Evolutionary conservation across 2,113 vertebrate genomes (phyloP).

Genomic region (Aphyosemion australe): DNA sequence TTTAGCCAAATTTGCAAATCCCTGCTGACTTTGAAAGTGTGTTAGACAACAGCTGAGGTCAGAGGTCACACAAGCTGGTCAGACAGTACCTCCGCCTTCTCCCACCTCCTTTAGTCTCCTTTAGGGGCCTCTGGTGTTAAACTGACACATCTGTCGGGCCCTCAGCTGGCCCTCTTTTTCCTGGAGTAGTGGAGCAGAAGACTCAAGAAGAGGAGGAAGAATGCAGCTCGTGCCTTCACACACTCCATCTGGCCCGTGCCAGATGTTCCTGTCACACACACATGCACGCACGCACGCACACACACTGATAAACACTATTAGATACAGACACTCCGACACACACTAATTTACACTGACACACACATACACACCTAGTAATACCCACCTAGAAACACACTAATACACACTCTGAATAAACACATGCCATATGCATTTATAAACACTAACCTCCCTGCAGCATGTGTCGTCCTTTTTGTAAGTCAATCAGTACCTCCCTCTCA

Average conservation of each 20-base stretch:
- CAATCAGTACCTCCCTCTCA: too few species aligned
- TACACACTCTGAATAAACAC: too few species aligned
- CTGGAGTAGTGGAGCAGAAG: slow-evolving; percentile 61
- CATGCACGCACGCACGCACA: slow-evolving; percentile 20
- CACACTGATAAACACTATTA: too few species aligned
- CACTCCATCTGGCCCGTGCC: slow-evolving; percentile 78
- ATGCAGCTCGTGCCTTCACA: slow-evolving; percentile 74
- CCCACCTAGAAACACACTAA: too few species aligned
- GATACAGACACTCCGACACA: slow-evolving; percentile 6
- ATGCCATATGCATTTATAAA: too few species aligned
- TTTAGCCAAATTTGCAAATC: too few species aligned
- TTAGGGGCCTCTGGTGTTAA: slow-evolving; percentile 38
- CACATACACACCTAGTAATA: too few species aligned
- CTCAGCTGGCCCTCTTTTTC: slow-evolving; percentile 6
- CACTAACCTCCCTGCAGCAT: too few species aligned
- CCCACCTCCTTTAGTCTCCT: slow-evolving; percentile 44
- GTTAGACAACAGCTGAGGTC: slow-evolving; percentile 33
- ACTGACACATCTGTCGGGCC: slow-evolving; percentile 65
- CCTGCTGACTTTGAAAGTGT: slow-evolving; percentile 23
- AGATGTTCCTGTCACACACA: slow-evolving; percentile 73
- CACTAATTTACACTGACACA: not conserved
- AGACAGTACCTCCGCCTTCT: not conserved
- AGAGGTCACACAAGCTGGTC: slow-evolving; percentile 22
- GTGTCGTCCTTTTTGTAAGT: too few species aligned
- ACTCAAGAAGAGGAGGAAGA: slow-evolving; percentile 23